Evolutionary conservation across 2,797 vertebrate species (phyloP), one percentile per base, ranked within the genome.

Genomic region (Eutrigla gurnardus): DNA sequence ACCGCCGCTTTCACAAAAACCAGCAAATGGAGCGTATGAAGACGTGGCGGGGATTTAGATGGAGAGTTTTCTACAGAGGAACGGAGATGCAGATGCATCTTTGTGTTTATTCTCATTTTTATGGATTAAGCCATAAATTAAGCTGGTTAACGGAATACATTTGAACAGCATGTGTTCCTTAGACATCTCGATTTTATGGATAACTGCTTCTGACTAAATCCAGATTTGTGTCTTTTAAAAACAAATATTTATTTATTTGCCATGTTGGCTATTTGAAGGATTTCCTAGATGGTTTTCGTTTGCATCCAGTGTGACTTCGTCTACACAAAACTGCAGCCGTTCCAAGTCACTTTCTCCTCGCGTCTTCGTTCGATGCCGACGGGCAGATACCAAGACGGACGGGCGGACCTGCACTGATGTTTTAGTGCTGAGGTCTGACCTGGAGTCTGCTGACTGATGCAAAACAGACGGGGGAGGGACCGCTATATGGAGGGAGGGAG

Each of bases 371-470:
- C 73, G 64, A 3, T 82, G 68, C 69, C 25, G 25, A 25, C 25
- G 25, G 25, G 25, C 25, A 25, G 25, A 25, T 25, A 25, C 25
- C 25, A 25, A 86, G 79, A 77, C 62, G 3, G 57, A 32, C 12
- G 77, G 78, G 65, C 57, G 65, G 73, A 58, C 74, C n/a, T 53
- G 60, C 73, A 80, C 80, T 87, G 84, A 73, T 72, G 77, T 87
- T 82, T 71, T 7, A 74, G 61, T 81, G 86, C 87, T 70, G 60
- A 77, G 88, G 85, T 81, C 84, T 52, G 81, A 80, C 85, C 71
- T 14, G 49, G 68, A 87, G 89, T 88, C 88, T 92, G 93, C 93
- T 94, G 91, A 94, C 89, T 76, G 84, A 80, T 75, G 89, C 86
- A 91, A 84, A 92, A 91, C 75, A 76, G 79, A 82, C 7, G 65